Evolutionary conservation across 2,888 invertebrate species (phyloP), one percentile per base, ranked within the genome.

Genomic region (Elegia similella): DNA sequence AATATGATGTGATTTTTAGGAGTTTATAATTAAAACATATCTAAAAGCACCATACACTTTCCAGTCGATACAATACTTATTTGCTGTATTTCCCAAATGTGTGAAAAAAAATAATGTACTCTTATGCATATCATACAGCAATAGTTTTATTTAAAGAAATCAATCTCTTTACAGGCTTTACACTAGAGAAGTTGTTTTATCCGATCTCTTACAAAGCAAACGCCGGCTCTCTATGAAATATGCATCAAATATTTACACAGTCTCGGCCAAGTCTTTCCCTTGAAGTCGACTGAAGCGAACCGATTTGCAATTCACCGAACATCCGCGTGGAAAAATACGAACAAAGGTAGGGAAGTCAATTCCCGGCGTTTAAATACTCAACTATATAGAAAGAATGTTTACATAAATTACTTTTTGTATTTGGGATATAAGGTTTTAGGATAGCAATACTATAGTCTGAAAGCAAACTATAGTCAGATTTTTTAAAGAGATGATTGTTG

Each of bases 241-340:
- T 88, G 86, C 87, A 88, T 90, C 84, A 85, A 88, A 88, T 90
- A 88, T 89, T 89, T 88, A 86, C 87, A 77, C 83, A 86, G 84
- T 79, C 82, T 73, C 80, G 72, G 77, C 77, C 78, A 65, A 77
- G 78, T 76, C 78, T 80, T 80, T 84, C 81, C 80, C 86, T 84
- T 86, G 83, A 82, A 88, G 86, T 84, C 80, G 81, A 80, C 78
- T 85, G 82, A 83, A 81, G 76, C 78, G 82, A 84, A 85, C 78
- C 82, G 85, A 89, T 89, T 89, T 89, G 87, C 88, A 88, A 87
- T 89, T 88, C 88, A 84, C 81, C 81, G 83, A 86, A 85, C 84
- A 84, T 85, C 82, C 83, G 86, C 81, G 81, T 74, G 76, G 78
- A 85, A 86, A 86, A 88, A 88, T 76, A 74, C n/a, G 72, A 85